Conservation (phyloP, 2,113 vertebrate species). For the Seriola quinqueradiata region DNA sequence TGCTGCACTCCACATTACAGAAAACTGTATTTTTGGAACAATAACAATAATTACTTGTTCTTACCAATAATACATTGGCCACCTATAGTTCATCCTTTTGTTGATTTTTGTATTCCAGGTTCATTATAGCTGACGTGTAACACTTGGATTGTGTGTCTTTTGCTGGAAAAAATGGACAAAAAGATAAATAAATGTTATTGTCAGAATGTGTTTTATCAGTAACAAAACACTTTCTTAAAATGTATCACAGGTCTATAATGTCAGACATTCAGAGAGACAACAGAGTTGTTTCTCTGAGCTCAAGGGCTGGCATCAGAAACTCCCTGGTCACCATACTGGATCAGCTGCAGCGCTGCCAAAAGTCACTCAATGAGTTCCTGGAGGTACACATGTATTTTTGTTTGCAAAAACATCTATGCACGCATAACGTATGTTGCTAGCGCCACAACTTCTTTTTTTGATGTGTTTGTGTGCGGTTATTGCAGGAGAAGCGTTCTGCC, state of each 20-base stretch:
- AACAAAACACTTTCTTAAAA: background rate
- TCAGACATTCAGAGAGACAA: constrained; percentile 92
- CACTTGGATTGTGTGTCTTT: background rate
- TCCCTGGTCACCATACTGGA: constrained; percentile 91
- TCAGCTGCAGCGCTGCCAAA: constrained; percentile 98
- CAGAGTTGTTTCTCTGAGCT: constrained; percentile 90
- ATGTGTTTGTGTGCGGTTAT: constrained; percentile 18
- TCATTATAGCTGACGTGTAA: background rate
- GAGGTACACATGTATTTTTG: constrained; percentile 85
- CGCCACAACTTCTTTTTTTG: background rate
- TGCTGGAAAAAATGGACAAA: too few species aligned
- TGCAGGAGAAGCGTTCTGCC: constrained; percentile 95
- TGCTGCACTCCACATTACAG: too few species aligned
- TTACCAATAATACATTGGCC: background rate
- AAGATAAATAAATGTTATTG: background rate
- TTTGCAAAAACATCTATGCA: background rate
- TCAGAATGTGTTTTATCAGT: background rate
- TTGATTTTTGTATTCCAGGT: background rate
- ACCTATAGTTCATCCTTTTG: background rate
- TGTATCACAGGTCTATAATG: constrained; percentile 90
- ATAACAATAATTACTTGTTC: background rate
- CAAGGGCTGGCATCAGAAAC: constrained; percentile 90
- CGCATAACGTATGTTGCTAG: background rate
- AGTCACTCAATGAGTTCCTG: constrained; percentile 96
- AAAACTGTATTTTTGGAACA: background rate